Evolutionary conservation across 1,140 invertebrate species (phyloP).

Genomic region (Elysia chlorotica): DNA sequence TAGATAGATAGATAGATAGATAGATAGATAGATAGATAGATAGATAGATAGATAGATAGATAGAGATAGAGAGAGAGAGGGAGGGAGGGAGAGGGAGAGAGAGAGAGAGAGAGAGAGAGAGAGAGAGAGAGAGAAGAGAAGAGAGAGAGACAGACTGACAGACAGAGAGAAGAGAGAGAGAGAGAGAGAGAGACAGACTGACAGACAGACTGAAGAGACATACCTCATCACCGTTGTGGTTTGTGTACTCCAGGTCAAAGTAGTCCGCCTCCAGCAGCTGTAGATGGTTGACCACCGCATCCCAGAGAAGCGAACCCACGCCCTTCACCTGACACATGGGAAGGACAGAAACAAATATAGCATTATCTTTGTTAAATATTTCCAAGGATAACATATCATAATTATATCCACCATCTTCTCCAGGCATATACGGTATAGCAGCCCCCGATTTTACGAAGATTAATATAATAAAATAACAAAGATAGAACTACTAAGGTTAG

Average conservation of each 20-base stretch:
- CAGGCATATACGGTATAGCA: not conserved
- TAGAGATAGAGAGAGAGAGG: too few species aligned
- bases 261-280: constrained; percentile 97
- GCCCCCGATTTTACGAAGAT: not conserved
- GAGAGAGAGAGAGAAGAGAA: too few species aligned
- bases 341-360: not conserved
- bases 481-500: not conserved
- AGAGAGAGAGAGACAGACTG: not conserved
- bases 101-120: too few species aligned
- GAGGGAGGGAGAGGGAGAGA: too few species aligned
- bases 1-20: too few species aligned
- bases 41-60: too few species aligned
- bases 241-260: constrained; percentile 95
- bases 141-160: too few species aligned
- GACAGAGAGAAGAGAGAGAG: too few species aligned
- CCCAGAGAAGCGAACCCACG: constrained; percentile 88
- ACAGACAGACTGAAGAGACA: constrained; percentile 28
- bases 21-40: too few species aligned
- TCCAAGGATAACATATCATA: not conserved
- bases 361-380: not conserved
- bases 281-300: constrained; percentile 94
- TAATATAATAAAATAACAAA: not conserved
- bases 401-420: not conserved
- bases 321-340: constrained; percentile 94
- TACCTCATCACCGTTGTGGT: constrained; percentile 82